Conservation (phyloP, 2,113 vertebrate genomes). For the Chaetodon trifascialis region DNA sequence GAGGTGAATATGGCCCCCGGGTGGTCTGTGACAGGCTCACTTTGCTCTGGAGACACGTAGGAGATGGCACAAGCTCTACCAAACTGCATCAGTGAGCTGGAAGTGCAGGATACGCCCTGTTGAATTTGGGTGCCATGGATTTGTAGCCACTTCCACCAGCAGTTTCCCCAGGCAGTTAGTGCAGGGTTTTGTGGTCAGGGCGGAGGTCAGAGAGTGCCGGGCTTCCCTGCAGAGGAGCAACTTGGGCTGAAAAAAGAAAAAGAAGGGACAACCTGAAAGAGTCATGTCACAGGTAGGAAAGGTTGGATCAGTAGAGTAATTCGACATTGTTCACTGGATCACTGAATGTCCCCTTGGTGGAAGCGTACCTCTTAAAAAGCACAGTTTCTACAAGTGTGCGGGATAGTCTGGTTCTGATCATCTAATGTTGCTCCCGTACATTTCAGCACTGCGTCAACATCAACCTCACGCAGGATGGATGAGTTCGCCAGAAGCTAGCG, state of each 20-base stretch:
- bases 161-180: conserved; percentile 59
- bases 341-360: background rate
- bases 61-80: conserved; percentile 24
- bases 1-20: background rate
- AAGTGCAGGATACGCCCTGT: conserved; percentile 66
- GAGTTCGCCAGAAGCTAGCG: conserved; percentile 20
- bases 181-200: conserved; percentile 72
- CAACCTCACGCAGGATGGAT: conserved; percentile 26
- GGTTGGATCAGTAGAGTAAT: background rate
- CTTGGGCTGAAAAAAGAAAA: conserved; percentile 6
- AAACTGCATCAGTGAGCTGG: conserved; percentile 46
- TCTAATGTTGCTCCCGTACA: conserved; percentile 8
- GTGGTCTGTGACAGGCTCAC: conserved; percentile 35
- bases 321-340: background rate
- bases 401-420: conserved; percentile 24
- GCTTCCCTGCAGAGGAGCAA: conserved; percentile 37
- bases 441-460: conserved; percentile 27
- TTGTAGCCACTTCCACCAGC: conserved; percentile 66
- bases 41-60: conserved; percentile 25
- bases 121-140: conserved; percentile 65
- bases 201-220: conserved; percentile 57
- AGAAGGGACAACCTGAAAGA: conserved; percentile 9
- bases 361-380: background rate
- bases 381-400: conserved; percentile 1
- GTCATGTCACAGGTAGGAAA: background rate